Conservation (phyloP, 1,140 invertebrate species). For the Bradysia coprophila region DNA sequence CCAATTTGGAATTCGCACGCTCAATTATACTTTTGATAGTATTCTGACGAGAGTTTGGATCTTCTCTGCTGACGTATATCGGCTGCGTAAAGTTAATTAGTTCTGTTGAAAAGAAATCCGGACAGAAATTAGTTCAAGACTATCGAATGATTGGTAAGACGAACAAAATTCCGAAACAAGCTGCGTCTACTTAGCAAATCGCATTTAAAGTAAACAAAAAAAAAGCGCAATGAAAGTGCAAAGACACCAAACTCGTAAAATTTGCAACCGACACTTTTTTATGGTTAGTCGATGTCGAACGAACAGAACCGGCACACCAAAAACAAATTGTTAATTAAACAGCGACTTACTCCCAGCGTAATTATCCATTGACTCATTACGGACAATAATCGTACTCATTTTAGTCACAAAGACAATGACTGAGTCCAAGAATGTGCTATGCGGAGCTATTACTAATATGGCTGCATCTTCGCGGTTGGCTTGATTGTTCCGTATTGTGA, state of each 20-base stretch:
- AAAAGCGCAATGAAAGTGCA: too few relatives aligned
- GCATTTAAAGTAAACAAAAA: too few relatives aligned
- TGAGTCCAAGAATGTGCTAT: conserved; percentile 81
- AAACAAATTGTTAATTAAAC: background rate
- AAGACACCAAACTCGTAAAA: too few relatives aligned
- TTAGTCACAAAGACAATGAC: conserved; percentile 60
- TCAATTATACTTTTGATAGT: conserved; percentile 81
- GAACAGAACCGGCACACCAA: too few relatives aligned
- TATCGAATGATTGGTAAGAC: too few relatives aligned
- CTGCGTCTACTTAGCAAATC: too few relatives aligned
- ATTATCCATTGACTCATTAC: conserved; percentile 58
- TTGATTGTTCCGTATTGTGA: conserved; percentile 40
- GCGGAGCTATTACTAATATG: conserved; percentile 72
- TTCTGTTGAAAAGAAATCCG: too few relatives aligned
- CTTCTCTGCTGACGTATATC: conserved; percentile 82
- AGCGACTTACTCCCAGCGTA: conserved; percentile 65
- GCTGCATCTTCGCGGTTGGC: conserved; percentile 55
- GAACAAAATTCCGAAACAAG: too few relatives aligned
- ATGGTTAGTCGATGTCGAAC: too few relatives aligned
- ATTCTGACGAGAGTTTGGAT: conserved; percentile 77
- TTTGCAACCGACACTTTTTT: too few relatives aligned
- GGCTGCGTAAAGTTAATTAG: conserved; percentile 87
- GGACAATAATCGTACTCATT: conserved; percentile 20
- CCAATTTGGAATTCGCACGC: conserved; percentile 58
- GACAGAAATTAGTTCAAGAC: too few relatives aligned